A percentile compares a stretch with the other conserved stretches of the same genome.
phyloP scores from a whole-genome alignment of 2,888 invertebrate genomes.

The Willowsia nigromaculata region DNA sequence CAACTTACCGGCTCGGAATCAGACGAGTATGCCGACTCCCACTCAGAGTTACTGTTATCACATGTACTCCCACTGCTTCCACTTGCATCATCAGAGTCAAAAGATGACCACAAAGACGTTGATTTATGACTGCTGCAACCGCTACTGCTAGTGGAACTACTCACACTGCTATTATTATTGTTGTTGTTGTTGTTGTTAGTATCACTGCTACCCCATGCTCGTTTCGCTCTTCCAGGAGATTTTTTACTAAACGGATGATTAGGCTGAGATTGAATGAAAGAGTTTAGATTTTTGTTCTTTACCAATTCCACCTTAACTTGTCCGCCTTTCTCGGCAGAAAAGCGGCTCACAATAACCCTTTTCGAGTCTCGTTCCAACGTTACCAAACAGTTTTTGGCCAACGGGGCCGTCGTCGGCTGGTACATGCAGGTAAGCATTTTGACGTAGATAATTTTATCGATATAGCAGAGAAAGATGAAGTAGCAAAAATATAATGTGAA shows the following conservation, averaged over 20 bases:
- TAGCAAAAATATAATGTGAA: constrained; percentile 15
- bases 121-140: constrained; percentile 57
- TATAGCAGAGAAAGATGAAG: constrained; percentile 16
- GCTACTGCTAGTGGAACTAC: constrained; percentile 31
- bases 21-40: constrained; percentile 72
- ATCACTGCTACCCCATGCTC: constrained; percentile 50
- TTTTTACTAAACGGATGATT: constrained; percentile 60
- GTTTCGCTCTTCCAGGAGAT: constrained; percentile 58
- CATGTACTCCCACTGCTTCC: constrained; percentile 66
- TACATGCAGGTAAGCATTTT: constrained; percentile 86
- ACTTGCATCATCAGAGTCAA: constrained; percentile 68
- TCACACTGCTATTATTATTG: constrained; percentile 28
- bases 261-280: constrained; percentile 60
- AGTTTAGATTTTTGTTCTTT: constrained; percentile 61
- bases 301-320: constrained; percentile 77
- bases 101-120: constrained; percentile 66
- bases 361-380: constrained; percentile 76
- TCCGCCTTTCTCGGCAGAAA: constrained; percentile 74
- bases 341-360: constrained; percentile 78
- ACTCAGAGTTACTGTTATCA: constrained; percentile 70
- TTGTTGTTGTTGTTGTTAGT: constrained; percentile 42
- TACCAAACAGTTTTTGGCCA: constrained; percentile 78
- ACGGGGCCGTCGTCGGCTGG: constrained; percentile 82
- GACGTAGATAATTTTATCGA: neutral
- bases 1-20: constrained; percentile 73